These are phyloP conservation scores for Lepas anatifera DNA, from an alignment of 2,888 invertebrate genomes.

Conservation along the genomic window DNA sequence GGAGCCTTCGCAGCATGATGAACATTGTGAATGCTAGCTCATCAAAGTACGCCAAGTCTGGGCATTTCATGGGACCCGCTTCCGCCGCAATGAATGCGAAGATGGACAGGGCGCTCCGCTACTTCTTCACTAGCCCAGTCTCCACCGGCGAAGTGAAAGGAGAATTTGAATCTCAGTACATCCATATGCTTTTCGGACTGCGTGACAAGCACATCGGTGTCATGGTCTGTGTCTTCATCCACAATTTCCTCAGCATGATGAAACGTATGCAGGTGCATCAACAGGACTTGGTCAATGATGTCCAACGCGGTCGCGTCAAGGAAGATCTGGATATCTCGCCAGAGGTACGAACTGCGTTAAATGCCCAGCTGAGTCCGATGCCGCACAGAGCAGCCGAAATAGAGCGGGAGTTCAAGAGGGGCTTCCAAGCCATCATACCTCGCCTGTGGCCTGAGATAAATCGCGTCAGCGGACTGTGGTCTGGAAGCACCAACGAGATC, in stretches of 20 bases:
- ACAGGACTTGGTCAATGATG: not conserved
- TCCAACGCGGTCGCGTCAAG: not conserved
- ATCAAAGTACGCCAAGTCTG: not conserved
- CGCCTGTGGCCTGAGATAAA: not conserved
- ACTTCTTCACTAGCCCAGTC: not conserved
- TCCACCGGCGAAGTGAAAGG: not conserved
- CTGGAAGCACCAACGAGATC: constrained; percentile 30
- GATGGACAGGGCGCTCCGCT: too few species aligned
- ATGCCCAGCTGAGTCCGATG: not conserved
- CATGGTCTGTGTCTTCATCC: not conserved
- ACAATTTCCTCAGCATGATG: not conserved
- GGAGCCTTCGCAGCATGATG: not conserved
- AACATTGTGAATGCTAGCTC: not conserved
- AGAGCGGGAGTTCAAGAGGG: constrained; percentile 27
- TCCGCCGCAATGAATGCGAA: not conserved
- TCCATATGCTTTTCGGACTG: not conserved
- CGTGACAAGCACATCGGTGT: not conserved
- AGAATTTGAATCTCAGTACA: not conserved
- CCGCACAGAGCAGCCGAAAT: constrained; percentile 29
- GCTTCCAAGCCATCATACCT: constrained; percentile 20
- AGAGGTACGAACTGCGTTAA: not conserved
- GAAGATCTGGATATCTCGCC: not conserved
- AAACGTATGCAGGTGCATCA: not conserved
- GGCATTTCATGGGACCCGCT: not conserved
- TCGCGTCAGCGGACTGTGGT: constrained; percentile 19